Base-by-base conservation (phyloP, 2,113 vertebrate species). In the Platichthys flesus region DNA sequence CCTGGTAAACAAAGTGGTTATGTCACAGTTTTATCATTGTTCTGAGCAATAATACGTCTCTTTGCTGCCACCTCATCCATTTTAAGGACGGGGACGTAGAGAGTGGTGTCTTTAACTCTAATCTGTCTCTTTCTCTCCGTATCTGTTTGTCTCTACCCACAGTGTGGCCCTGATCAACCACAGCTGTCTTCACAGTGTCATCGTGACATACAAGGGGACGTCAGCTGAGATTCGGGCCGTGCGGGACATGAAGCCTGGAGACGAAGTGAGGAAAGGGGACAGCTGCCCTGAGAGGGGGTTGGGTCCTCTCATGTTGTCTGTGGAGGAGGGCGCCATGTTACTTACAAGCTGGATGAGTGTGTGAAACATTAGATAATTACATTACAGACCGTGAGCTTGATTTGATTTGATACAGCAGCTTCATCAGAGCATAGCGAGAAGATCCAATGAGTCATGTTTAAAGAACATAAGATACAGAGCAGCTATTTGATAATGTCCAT, bases 91-190 rank as follows among this genome's bases (percentile, higher is more conserved):
- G 15, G 16, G 42, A 59, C 49, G 2, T 1, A 6, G 6, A 67
- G 7, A 57, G 35, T 2, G 20, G 4, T 49, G 15, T 64, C 57
- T 60, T 45, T 26, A 31, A 14, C 3, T 61, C 20, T 76, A 31
- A 66, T 21, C 3, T 35, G 35, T 24, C 24, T 52, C 21, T 67
- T 9, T 74, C 49, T 14, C 6, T 67, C 7, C 68, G 13, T 71
- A 3, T 60, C 13, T 87, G 16, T 71, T 13, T 56, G 13, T 83
- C 42, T 75, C n/a, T 78, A 56, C 77, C 74, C 55, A 79, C 91
- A 98, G 98, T 14, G 95, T 99, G 63, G 97, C 98, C 0, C 70
- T 99, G 71, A 96, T 99, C 92, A 99, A 99, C 91, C 98, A 99
- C 87, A 98, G 97, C 90, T 99, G 98, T 74, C 96, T 95, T 40